Evolutionary conservation across 2,888 invertebrate species (phyloP), one percentile per base, ranked within the genome.

Genomic region (Hesperia comma): DNA sequence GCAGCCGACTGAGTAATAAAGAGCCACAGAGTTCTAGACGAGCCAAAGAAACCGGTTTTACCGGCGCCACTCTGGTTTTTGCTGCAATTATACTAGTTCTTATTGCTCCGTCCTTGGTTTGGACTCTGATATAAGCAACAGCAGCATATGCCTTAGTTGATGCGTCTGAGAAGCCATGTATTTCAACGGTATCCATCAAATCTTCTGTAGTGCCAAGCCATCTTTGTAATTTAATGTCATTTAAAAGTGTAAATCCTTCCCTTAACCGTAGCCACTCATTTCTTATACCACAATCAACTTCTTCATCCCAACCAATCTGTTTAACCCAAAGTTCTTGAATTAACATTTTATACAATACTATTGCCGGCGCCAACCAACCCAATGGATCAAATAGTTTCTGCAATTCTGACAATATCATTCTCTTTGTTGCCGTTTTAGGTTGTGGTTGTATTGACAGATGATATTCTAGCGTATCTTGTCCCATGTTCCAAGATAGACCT

Each of bases 321-420:
- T 63, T 54, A 26, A 72, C 17, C 73, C 74, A 74, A 3, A 74
- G 19, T 37, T 58, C 58, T 64, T 74, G 73, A 8, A 74, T 72
- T 1, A 67, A 67, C 43, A 70, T 55, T 43, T 70, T 70, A 26
- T 68, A 66, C 41, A 37, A 33, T 17, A 68, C 63, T 17, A 70
- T 67, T 21, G 55, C 61, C 17, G 68, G 70, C n/a, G 68, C 61
- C 15, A 70, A 32, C 70, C 70, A 70, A 41, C 70, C 70, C 37
- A 68, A 51, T 32, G 70, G 70, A 68, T 70, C 70, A 41, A 68
- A 70, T 5, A 70, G 60, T 14, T 46, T 53, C 12, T 66, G 40
- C 6, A 70, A 67, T 19, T 67, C 63, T 15, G 62, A 60, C 15
- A 64, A 32, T n/a, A 64, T 46, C 17, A 21, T 57, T 54, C 68